phyloP scores from a whole-genome alignment of 2,797 vertebrate genomes.

The Falco rusticolus region DNA sequence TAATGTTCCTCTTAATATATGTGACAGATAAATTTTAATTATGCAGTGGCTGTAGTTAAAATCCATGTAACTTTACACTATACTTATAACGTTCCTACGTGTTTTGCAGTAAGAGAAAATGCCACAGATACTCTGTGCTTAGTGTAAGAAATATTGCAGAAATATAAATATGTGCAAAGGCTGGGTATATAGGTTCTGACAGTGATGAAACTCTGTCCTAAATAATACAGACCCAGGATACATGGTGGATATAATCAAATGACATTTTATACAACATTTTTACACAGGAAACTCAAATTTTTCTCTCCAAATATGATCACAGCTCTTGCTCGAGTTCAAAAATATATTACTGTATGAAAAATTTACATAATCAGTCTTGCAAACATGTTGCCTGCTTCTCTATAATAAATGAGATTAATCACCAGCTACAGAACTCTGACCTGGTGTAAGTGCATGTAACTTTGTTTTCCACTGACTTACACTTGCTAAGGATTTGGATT shows the following conservation, averaged over 20 bases:
- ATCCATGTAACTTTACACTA: neutral
- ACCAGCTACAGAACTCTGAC: neutral
- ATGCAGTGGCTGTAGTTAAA: neutral
- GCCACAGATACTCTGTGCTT: neutral
- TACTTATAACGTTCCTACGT: neutral
- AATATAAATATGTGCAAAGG: neutral
- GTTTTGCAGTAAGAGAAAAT: neutral
- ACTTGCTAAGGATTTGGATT: neutral
- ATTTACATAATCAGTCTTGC: neutral
- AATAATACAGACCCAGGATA: neutral
- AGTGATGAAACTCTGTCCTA: neutral
- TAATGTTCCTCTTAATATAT: neutral
- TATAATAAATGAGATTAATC: neutral
- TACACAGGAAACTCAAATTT: neutral
- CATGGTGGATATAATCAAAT: neutral
- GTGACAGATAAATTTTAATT: neutral
- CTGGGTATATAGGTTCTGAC: neutral
- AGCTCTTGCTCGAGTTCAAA: neutral
- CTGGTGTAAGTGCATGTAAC: neutral
- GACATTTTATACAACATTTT: neutral
- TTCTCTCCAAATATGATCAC: neutral
- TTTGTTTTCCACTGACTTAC: neutral
- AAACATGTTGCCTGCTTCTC: neutral
- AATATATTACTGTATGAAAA: neutral
- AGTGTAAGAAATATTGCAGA: constrained; percentile 25